Evolutionary conservation across 2,888 invertebrate genomes (phyloP).

Genomic region (Dryobotodes eremita): DNA sequence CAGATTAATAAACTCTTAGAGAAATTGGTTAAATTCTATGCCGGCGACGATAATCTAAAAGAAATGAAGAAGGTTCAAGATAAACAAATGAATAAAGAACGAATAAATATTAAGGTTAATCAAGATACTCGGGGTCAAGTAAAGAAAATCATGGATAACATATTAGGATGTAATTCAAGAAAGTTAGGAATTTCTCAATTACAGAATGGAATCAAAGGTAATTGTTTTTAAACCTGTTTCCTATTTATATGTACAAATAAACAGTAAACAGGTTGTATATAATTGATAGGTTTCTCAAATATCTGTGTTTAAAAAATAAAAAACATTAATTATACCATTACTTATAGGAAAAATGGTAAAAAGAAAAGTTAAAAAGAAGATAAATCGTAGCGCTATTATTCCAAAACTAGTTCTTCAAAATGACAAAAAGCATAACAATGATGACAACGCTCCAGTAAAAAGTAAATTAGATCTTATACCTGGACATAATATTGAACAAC

Average conservation of each 20-base stretch:
- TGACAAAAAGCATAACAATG: constrained; percentile 9
- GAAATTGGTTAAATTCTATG: constrained; percentile 80
- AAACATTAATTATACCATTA: background rate
- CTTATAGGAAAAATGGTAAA: constrained; percentile 79
- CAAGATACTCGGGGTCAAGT: constrained; percentile 78
- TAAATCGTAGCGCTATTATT: constrained; percentile 21
- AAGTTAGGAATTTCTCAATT: constrained; percentile 78
- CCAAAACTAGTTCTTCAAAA: constrained; percentile 22
- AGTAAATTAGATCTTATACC: background rate
- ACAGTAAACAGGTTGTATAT: background rate
- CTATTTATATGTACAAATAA: background rate
- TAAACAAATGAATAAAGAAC: background rate
- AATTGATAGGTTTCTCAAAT: background rate
- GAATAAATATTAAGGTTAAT: constrained; percentile 48
- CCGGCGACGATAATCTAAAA: constrained; percentile 74
- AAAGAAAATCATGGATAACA: constrained; percentile 83
- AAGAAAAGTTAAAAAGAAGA: constrained; percentile 75
- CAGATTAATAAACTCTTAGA: constrained; percentile 78
- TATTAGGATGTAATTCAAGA: constrained; percentile 81
- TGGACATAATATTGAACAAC: background rate
- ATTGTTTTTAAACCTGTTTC: background rate
- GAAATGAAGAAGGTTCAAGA: constrained; percentile 59
- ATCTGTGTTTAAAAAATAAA: background rate
- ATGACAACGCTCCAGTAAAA: constrained; percentile 19
- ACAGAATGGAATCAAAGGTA: constrained; percentile 86